Evolutionary conservation across 92 coral and sea anemone species (phyloP).

Genomic region (Epizoanthus stellaris): DNA sequence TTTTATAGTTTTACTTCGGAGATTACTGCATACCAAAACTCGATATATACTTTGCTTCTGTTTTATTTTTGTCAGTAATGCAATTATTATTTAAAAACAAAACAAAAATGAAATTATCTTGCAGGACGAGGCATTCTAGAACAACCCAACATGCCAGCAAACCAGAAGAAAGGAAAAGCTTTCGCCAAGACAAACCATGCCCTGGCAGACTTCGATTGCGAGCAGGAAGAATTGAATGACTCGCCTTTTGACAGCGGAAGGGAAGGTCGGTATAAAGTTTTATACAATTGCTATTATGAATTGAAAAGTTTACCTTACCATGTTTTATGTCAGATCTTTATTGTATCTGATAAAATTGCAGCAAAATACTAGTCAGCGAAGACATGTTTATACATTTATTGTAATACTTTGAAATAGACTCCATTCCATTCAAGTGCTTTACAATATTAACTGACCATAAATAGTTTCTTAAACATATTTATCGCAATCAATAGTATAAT

Average conservation of each 20-base stretch:
- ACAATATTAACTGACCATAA: too few relatives aligned
- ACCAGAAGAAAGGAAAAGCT: conserved; percentile 64
- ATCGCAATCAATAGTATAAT: too few relatives aligned
- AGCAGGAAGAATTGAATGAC: conserved; percentile 6
- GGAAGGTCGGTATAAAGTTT: conserved; percentile 3
- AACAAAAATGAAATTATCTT: not conserved
- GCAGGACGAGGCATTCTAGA: not conserved
- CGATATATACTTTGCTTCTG: not conserved
- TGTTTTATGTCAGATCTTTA: too few relatives aligned
- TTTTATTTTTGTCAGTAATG: not conserved
- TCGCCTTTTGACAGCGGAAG: not conserved
- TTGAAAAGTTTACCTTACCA: too few relatives aligned
- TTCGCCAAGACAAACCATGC: conserved; percentile 21
- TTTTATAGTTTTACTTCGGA: too few relatives aligned
- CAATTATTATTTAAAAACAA: not conserved
- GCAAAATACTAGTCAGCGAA: too few relatives aligned
- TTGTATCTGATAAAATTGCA: too few relatives aligned
- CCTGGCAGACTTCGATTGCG: conserved; percentile 31
- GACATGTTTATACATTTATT: too few relatives aligned
- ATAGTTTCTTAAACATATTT: too few relatives aligned
- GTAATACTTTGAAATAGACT: too few relatives aligned
- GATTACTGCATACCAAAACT: not conserved
- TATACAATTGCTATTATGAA: not conserved
- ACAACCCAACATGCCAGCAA: conserved; percentile 55
- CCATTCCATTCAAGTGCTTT: too few relatives aligned